These are phyloP conservation scores for Diarsia dahlii DNA, from an alignment of 2,888 invertebrate genomes.

Conservation along the genomic window DNA sequence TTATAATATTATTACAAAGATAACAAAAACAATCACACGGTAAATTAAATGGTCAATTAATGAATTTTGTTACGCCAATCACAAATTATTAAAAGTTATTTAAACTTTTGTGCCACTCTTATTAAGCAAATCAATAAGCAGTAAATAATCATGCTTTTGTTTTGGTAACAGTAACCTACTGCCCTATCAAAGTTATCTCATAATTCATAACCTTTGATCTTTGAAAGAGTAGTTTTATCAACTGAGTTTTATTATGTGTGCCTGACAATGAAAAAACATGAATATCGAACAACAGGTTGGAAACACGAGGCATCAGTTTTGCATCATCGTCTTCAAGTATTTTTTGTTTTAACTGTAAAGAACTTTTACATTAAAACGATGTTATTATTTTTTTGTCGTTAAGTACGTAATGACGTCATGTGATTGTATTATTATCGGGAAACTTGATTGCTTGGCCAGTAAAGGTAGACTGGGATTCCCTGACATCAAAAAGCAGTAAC, in stretches of 20 bases:
- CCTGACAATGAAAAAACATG: conserved; percentile 1
- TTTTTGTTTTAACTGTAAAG: neutral
- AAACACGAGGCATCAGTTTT: conserved; percentile 4
- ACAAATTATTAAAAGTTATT: neutral
- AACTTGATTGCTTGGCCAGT: conserved; percentile 40
- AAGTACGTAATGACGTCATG: conserved; percentile 14
- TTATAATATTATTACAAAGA: neutral
- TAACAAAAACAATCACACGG: neutral
- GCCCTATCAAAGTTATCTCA: neutral
- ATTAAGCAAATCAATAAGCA: conserved; percentile 1
- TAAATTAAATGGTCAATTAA: neutral
- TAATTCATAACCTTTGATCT: conserved; percentile 29
- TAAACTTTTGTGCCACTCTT: neutral
- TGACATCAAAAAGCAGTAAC: conserved; percentile 46
- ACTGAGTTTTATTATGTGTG: neutral
- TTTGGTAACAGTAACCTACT: conserved; percentile 5
- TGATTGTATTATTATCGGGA: conserved; percentile 12
- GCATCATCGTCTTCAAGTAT: neutral
- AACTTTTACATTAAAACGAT: neutral
- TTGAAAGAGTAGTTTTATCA: conserved; percentile 3
- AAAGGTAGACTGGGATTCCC: conserved; percentile 64
- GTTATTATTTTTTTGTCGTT: neutral
- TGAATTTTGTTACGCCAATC: neutral
- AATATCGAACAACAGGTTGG: neutral
- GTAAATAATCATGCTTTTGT: conserved; percentile 17